Evolutionary conservation across 1,140 invertebrate genomes (phyloP), one percentile per base, ranked within the genome.

Genomic region (Daktulosphaira vitifoliae): DNA sequence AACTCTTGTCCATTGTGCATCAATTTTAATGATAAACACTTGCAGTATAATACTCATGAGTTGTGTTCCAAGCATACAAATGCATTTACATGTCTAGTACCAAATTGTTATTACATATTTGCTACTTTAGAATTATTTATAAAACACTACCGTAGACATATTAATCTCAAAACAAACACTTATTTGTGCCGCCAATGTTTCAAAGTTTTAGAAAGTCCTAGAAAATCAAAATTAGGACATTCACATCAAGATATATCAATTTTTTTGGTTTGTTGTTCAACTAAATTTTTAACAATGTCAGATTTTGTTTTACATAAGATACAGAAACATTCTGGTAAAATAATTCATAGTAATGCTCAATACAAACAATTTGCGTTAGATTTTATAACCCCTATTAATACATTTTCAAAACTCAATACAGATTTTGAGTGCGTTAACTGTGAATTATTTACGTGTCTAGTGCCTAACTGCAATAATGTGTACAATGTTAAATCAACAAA

Each of bases 391-490:
- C 29, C 29, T 11, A 33, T 26, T 29, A 2, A 0, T 25, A 25
- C n/a, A 15, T 7, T 2, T 26, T 3, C 1, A 50, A 26, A 26
- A n/a, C 2, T n/a, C 15, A 7, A 50, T 15, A 1, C 1, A 25
- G 11, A 8, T 13, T 11, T 3, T 26, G 22, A 49, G 23, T 23
- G 23, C 23, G 6, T 3, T 11, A 5, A 26, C 5, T 23, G 15
- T 50, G 11, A 50, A 23, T 50, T 50, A 26, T 50, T 26, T 25
- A 50, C 48, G 15, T 50, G 48, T n/a, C 22, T 25, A 25, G 48
- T 26, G 25, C 3, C 48, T n/a, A n/a, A 50, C 2, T 50, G 48
- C 15, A 15, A 50, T 13, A 50, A 50, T n/a, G 48, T 50, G 1
- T 50, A 15, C 25, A 25, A 15, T 26, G 0, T 4, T 25, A 1